phyloP scores from a whole-genome alignment of 2,113 vertebrate species.

The Pluvianellus socialis region DNA sequence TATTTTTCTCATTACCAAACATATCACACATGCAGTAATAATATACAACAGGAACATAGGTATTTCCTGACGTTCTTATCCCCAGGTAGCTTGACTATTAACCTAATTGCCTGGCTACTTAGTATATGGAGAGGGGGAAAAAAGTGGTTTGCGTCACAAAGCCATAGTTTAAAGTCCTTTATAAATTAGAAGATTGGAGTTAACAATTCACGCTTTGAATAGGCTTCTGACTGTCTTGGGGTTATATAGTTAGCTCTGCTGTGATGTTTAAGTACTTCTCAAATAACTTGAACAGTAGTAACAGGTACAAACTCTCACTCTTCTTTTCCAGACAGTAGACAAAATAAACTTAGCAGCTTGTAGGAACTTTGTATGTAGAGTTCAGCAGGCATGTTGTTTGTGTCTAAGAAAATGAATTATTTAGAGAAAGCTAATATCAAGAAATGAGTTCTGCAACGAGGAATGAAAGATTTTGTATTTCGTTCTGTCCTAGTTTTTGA shows the following conservation, averaged over 20 bases:
- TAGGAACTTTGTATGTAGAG: not conserved
- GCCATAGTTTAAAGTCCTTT: not conserved
- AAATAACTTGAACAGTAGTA: not conserved
- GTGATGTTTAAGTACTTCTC: not conserved
- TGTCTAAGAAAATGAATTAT: not conserved
- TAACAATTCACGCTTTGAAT: not conserved
- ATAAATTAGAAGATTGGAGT: not conserved
- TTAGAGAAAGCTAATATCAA: not conserved
- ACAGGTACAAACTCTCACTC: not conserved
- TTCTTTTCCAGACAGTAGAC: not conserved
- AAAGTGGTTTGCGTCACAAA: not conserved
- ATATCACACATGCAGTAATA: constrained; percentile 42
- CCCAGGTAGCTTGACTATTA: constrained; percentile 8
- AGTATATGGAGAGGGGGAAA: not conserved
- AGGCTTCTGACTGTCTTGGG: not conserved
- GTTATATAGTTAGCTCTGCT: not conserved
- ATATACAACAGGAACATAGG: not conserved
- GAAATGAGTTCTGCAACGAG: not conserved
- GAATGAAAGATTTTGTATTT: not conserved
- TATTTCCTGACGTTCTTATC: constrained; percentile 2
- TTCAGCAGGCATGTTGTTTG: not conserved
- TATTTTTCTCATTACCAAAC: constrained; percentile 66
- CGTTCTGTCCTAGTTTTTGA: not conserved
- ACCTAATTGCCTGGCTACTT: not conserved
- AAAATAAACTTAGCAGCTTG: not conserved